phyloP scores from a whole-genome alignment of 1,140 invertebrate genomes.

The Phenacoccus solenopsis region DNA sequence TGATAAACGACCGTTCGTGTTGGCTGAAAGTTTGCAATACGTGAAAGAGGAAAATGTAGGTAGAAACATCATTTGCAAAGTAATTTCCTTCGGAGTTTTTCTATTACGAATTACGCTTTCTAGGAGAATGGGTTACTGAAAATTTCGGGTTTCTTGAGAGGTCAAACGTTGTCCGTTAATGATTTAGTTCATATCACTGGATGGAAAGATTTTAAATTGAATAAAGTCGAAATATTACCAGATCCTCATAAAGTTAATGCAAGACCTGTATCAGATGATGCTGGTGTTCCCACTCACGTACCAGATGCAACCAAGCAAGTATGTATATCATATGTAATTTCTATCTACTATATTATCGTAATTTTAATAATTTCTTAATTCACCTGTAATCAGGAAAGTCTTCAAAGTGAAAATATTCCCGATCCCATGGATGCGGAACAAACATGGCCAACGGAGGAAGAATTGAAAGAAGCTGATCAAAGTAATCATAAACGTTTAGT shows the following conservation, averaged over 20 bases:
- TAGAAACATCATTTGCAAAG: not conserved
- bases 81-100: not conserved
- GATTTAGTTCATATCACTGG: constrained; percentile 78
- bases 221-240: constrained; percentile 52
- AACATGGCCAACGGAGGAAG: constrained; percentile 89
- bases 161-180: constrained; percentile 70
- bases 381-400: constrained; percentile 42
- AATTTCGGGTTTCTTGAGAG: constrained; percentile 73
- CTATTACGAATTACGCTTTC: not conserved
- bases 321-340: constrained; percentile 35
- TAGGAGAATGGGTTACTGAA: constrained; percentile 52
- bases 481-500: constrained; percentile 42
- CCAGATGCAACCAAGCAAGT: constrained; percentile 50
- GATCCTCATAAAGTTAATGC: constrained; percentile 47
- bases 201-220: constrained; percentile 84
- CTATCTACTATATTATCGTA: not conserved
- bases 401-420: constrained; percentile 64
- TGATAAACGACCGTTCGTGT: constrained; percentile 62
- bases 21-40: constrained; percentile 48
- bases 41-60: not conserved
- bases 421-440: constrained; percentile 92
- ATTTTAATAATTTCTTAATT: constrained; percentile 17
- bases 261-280: not conserved
- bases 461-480: constrained; percentile 57
- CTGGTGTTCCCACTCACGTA: constrained; percentile 38